These are phyloP conservation scores for Sebastes itinus DNA, from an alignment of 2,797 vertebrate genomes.

Conservation along the genomic window DNA sequence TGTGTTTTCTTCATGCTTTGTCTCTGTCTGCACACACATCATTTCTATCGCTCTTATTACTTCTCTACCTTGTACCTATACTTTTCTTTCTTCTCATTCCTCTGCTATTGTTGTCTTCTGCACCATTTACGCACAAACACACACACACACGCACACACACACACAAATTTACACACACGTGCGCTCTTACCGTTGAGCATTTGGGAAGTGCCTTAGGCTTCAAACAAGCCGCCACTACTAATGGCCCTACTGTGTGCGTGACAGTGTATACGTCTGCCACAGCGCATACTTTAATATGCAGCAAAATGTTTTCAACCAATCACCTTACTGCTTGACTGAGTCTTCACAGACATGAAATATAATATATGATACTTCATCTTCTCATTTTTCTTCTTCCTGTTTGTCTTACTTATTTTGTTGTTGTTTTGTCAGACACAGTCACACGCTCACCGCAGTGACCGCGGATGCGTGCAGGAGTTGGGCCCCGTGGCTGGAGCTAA, in stretches of 20 bases:
- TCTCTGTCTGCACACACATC: not conserved
- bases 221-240: conserved; percentile 32
- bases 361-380: not conserved
- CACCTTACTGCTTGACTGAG: not conserved
- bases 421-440: conserved; percentile 1
- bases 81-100: not conserved
- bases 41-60: not conserved
- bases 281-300: conserved; percentile 11
- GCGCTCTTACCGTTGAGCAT: conserved; percentile 9
- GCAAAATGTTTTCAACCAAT: conserved; percentile 24
- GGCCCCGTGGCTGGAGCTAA: conserved; percentile 66
- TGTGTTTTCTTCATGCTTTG: conserved; percentile 19
- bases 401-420: not conserved
- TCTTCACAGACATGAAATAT: not conserved
- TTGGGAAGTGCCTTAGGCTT: conserved; percentile 43
- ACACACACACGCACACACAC: not conserved
- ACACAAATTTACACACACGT: not conserved
- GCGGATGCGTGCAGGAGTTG: conserved; percentile 30
- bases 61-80: not conserved
- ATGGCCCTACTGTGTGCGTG: conserved; percentile 20
- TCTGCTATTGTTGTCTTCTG: not conserved
- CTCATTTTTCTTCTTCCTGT: not conserved
- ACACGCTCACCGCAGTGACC: conserved; percentile 16
- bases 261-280: not conserved
- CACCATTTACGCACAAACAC: not conserved